phyloP scores from a whole-genome alignment of 2,888 invertebrate species.

The Uloborus plumipes region DNA sequence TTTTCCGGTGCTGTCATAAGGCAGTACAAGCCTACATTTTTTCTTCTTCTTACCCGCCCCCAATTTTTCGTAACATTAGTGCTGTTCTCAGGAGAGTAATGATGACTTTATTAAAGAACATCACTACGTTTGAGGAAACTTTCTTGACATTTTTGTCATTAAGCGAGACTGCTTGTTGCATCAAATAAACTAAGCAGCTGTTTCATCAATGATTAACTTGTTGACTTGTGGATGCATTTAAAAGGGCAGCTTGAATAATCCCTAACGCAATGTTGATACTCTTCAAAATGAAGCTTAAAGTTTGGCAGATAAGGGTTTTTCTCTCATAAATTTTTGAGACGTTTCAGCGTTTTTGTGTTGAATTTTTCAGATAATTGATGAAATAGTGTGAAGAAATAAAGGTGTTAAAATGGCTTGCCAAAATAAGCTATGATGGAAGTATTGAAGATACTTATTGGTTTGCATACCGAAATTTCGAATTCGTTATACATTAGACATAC shows the following conservation, averaged over 20 bases:
- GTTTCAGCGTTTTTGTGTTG: too few species aligned
- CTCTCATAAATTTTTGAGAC: too few species aligned
- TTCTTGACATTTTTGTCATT: conserved; percentile 53
- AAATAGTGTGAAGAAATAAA: too few species aligned
- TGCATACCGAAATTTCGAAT: too few species aligned
- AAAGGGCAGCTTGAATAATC: conserved; percentile 27
- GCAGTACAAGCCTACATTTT: conserved; percentile 43
- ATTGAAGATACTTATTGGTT: too few species aligned
- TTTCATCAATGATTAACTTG: conserved; percentile 51
- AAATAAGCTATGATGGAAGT: too few species aligned
- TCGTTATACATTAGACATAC: too few species aligned
- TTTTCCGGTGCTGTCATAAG: conserved; percentile 46
- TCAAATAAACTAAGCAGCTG: conserved; percentile 48
- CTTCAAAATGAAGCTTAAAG: background rate
- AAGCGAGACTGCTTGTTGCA: conserved; percentile 41
- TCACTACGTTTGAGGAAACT: conserved; percentile 39
- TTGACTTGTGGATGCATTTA: conserved; percentile 38
- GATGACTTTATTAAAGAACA: conserved; percentile 61
- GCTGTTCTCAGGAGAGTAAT: conserved; percentile 48
- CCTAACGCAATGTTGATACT: conserved; percentile 23
- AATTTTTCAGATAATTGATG: too few species aligned
- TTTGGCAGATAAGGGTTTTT: too few species aligned
- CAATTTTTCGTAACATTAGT: conserved; percentile 59
- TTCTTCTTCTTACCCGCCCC: conserved; percentile 17
- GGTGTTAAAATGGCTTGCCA: too few species aligned